Evolutionary conservation across 2,113 vertebrate species (phyloP), one percentile per base, ranked within the genome.

Genomic region (Myotis lucifugus): DNA sequence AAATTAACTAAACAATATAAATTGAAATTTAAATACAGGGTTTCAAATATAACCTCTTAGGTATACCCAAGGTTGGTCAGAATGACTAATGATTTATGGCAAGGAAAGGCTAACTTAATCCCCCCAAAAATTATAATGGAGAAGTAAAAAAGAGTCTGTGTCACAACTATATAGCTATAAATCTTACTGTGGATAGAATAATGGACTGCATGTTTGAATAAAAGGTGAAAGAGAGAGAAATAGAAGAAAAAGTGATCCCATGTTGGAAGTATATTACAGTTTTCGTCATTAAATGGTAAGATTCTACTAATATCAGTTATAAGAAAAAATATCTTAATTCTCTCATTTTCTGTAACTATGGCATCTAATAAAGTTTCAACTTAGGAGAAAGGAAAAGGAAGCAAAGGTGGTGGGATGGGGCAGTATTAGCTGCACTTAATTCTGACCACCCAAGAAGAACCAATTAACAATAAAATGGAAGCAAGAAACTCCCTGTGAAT

Each of bases 381-480:
- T 72, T 90, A 74, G 12, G 56, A 90, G n/a, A 6, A 61, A 85
- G 46, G 61, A 85, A 93, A n/a, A 77, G 11, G 18, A 50, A 82
- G 19, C 19, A 69, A 87, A 48, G 61, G 25, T 46, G 46, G 46
- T 46, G 46, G 37, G 8, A 4, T 21, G 37, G 70, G 50, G 13
- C 50, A 69, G 4, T 82, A 56, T 59, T 94, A 32, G 64, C 32
- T 88, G 19, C 72, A 64, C 66, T 93, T 64, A 77, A 85, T 95
- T 88, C 64, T 91, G 90, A 88, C 73, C n/a, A 82, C 67, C 78
- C 90, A 82, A 72, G 73, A 93, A 77, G 88, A 95, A 88, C 25
- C 25, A 91, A 93, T 85, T 89, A 91, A 88, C 29, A 89, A 84
- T 52, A 73, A 93, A 91, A 72, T 54, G 67, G 13, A 81, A 94